A percentile compares a stretch with the other conserved stretches of the same genome.
Evolutionary conservation across 2,113 vertebrate species (phyloP).

Genomic region (Rhinogobius similis): DNA sequence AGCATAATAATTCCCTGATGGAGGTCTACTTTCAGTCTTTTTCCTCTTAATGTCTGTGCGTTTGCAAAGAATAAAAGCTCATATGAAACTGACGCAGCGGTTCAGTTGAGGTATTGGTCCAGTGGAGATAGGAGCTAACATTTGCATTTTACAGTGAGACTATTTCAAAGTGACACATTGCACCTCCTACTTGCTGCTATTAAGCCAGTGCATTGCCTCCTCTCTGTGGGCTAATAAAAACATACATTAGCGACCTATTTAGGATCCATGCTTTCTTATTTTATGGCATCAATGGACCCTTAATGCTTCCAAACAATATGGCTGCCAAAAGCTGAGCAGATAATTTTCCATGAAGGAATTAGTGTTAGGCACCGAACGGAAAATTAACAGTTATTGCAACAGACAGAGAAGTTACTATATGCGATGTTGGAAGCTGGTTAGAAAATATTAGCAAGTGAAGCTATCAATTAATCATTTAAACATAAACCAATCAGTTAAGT

Average conservation of each 20-base stretch:
- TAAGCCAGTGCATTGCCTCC: neutral
- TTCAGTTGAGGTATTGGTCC: slow-evolving; percentile 38
- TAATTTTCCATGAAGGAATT: neutral
- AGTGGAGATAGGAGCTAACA: slow-evolving; percentile 42
- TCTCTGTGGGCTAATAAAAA: slow-evolving; percentile 1
- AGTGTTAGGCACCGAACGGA: neutral
- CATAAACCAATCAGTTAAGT: neutral
- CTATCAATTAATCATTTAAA: neutral
- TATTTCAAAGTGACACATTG: slow-evolving; percentile 2
- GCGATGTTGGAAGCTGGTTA: neutral
- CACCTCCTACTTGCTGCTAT: neutral
- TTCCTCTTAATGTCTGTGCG: slow-evolving; percentile 26
- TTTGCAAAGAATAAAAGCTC: slow-evolving; percentile 45
- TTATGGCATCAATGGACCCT: neutral
- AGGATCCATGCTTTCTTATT: neutral
- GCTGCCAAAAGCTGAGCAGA: neutral
- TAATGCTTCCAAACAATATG: neutral
- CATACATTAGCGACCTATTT: neutral
- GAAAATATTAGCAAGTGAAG: neutral
- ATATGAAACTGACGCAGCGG: slow-evolving; percentile 44
- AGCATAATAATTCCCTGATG: neutral
- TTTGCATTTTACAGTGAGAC: slow-evolving; percentile 49
- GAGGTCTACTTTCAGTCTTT: slow-evolving; percentile 17
- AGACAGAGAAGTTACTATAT: neutral
- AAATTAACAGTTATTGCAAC: no score